A percentile compares a stretch with the other conserved stretches of the same genome.
Evolutionary conservation across 2,113 vertebrate species (phyloP).

Genomic region (Cebidichthys violaceus): DNA sequence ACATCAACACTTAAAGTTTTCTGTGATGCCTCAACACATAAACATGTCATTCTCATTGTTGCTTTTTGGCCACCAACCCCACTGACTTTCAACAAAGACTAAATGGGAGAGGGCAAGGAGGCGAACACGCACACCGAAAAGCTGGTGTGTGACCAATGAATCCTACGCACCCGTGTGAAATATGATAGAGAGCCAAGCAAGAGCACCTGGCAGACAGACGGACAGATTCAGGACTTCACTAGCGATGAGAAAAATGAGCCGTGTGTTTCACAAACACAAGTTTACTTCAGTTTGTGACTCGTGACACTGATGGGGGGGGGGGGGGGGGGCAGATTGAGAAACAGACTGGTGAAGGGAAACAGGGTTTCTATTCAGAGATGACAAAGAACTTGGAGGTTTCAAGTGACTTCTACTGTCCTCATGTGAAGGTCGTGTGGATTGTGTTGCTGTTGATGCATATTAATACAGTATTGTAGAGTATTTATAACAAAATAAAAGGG

Average conservation of each 20-base stretch:
- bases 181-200: constrained; percentile 59
- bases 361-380: constrained; percentile 9
- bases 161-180: constrained; percentile 66
- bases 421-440: constrained; percentile 1
- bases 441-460: constrained; percentile 6
- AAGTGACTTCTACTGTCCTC: constrained; percentile 20
- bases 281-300: constrained; percentile 33
- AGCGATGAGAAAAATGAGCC: constrained; percentile 69
- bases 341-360: not conserved
- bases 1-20: not conserved
- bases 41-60: not conserved
- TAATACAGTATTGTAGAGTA: not conserved
- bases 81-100: constrained; percentile 31
- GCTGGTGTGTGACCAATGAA: constrained; percentile 55
- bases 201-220: constrained; percentile 56
- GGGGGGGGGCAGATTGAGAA: not conserved
- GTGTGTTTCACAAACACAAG: constrained; percentile 44
- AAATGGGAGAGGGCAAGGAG: constrained; percentile 43
- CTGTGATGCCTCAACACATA: not conserved
- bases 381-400: constrained; percentile 12
- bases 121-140: constrained; percentile 21
- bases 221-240: constrained; percentile 66
- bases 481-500: too few species aligned
- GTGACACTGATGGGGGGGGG: not conserved
- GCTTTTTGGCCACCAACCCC: not conserved